Percentiles rank a stretch among this genome's conserved stretches.
These are phyloP conservation scores for Pangasius djambal DNA, from an alignment of 2,797 vertebrate species.

Conservation along the genomic window DNA sequence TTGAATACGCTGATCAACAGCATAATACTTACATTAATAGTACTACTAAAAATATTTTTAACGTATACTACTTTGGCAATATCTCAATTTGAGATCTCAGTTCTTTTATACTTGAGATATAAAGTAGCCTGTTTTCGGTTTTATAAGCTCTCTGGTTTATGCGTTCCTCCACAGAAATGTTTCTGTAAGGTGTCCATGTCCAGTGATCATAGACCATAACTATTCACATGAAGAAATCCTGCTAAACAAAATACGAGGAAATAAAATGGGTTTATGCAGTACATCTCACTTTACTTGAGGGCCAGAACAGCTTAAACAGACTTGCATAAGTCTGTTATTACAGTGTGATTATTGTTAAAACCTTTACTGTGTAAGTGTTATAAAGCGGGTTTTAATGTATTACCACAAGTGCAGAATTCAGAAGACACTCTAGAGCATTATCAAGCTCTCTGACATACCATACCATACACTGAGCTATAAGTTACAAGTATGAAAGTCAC, in stretches of 20 bases:
- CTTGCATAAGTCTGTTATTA: neutral
- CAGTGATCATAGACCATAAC: neutral
- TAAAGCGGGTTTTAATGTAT: neutral
- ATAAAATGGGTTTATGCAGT: constrained; percentile 11
- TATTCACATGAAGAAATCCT: neutral
- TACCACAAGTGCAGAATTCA: neutral
- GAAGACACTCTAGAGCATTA: neutral
- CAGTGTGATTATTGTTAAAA: neutral
- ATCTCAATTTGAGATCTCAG: neutral
- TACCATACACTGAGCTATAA: neutral
- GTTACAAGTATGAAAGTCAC: neutral
- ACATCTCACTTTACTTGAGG: neutral
- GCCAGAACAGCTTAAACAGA: neutral
- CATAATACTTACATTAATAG: neutral
- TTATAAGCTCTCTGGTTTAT: neutral
- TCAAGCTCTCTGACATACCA: neutral
- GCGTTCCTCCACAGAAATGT: neutral
- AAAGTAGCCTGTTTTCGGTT: neutral
- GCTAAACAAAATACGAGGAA: neutral
- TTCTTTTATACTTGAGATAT: neutral
- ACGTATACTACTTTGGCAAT: neutral
- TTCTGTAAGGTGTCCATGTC: neutral
- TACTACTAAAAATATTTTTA: neutral
- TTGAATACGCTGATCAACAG: neutral
- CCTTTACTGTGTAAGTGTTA: neutral